Evolutionary conservation across 2,113 vertebrate genomes (phyloP).

Genomic region (Trogon surrucura): DNA sequence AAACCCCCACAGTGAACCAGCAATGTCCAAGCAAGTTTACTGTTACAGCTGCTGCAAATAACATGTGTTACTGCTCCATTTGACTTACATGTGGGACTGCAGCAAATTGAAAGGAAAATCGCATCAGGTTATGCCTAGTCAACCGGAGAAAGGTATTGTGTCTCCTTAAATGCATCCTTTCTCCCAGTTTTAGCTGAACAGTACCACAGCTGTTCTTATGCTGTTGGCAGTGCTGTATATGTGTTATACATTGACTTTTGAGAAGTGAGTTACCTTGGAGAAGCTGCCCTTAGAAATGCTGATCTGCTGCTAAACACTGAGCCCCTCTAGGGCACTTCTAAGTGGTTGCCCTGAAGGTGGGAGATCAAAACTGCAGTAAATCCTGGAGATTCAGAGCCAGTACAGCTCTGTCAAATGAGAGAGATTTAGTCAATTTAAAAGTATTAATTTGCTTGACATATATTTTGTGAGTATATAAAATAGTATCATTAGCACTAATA

Average conservation of each 20-base stretch:
- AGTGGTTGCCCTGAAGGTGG: not conserved
- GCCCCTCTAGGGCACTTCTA: not conserved
- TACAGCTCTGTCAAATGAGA: not conserved
- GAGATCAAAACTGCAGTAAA: not conserved
- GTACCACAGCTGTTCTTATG: not conserved
- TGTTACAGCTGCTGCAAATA: not conserved
- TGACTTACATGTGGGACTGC: conserved; percentile 46
- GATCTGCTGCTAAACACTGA: not conserved
- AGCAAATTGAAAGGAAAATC: conserved; percentile 75
- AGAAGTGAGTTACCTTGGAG: not conserved
- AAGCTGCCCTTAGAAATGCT: conserved; percentile 2
- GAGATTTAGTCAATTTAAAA: not conserved
- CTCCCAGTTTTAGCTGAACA: not conserved
- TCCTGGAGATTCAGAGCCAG: not conserved
- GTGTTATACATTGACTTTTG: not conserved
- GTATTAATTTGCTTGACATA: not conserved
- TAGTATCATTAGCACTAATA: not conserved
- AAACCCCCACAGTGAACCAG: not conserved
- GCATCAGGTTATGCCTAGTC: conserved; percentile 64
- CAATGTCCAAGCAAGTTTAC: not conserved
- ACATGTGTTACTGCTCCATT: conserved; percentile 34
- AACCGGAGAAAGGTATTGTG: conserved; percentile 56
- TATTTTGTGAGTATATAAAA: not conserved
- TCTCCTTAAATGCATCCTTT: conserved; percentile 51
- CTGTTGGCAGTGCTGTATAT: not conserved